Evolutionary conservation across 2,113 vertebrate genomes (phyloP), one percentile per base, ranked within the genome.

Genomic region (Phoenicopterus ruber): DNA sequence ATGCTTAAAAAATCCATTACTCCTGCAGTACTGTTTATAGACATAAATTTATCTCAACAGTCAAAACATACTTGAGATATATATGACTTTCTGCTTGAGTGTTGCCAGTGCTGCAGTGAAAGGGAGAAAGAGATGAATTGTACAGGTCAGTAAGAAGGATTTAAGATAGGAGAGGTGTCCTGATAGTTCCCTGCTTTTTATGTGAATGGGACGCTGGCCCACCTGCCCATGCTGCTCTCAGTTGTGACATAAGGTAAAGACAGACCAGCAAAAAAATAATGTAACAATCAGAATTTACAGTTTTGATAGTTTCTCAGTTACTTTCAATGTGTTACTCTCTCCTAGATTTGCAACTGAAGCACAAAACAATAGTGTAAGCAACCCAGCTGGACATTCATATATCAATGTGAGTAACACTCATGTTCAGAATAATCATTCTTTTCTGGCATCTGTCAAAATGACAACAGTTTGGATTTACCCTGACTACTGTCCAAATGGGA

Each of bases 361-460:
- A 85, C 96, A 96, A 52, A 96, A 52, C 88, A 97, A 25, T 49
- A 84, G 70, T 80, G 96, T 88, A 42, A 94, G 84, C 90, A 62
- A 74, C 65, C 69, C 92, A 73, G 86, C 94, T 70, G 95, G 74
- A 52, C 93, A 91, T 19, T 74, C 28, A 1, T 98, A 98, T 4
- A 84, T 87, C 86, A 98, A 97, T 52, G 98, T 98, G 97, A 98
- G 98, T 98, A 97, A 85, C 42, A 3, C 87, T 80, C 46, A 0
- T 55, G 22, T 38, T 85, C 4, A 20, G 59, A 74, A 25, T 59
- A 36, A 22, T 47, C 26, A 2, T 38, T 88, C 62, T 82, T 65
- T 55, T 61, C 54, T 89, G 52, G 62, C 54, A 67, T 6, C 28
- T 77, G 54, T 78, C 74, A 76, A 10, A 79, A 69, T 38, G 49